Conservation (phyloP, 2,888 invertebrate genomes). For the Drosophila prolongata region DNA sequence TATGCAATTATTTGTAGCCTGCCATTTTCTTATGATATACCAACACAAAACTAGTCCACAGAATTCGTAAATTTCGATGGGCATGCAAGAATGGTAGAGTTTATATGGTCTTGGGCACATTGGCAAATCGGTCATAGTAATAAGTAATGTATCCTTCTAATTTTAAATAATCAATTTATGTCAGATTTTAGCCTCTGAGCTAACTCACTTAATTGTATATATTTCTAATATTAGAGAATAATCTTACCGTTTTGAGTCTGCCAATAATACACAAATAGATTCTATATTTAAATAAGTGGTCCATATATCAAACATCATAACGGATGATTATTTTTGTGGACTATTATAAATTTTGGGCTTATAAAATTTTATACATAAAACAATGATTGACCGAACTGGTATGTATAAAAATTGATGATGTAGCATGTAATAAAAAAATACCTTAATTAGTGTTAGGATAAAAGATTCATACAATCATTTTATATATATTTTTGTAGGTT, state of each 20-base stretch:
- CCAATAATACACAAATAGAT: background rate
- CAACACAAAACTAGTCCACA: constrained; percentile 40
- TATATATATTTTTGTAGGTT: constrained; percentile 59
- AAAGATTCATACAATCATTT: constrained; percentile 16
- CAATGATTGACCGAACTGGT: constrained; percentile 11
- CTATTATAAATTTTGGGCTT: background rate
- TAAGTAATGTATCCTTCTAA: background rate
- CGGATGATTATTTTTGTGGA: background rate
- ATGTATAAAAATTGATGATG: constrained; percentile 5
- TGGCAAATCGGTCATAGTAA: constrained; percentile 27
- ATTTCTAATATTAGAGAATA: background rate
- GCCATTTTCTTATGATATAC: constrained; percentile 26
- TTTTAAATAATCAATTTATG: background rate
- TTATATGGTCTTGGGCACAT: constrained; percentile 10
- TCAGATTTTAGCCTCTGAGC: background rate
- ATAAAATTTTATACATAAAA: background rate
- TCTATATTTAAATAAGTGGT: background rate
- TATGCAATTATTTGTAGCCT: constrained; percentile 4
- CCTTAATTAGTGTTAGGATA: constrained; percentile 33
- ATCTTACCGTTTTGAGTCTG: background rate
- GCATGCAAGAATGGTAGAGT: constrained; percentile 9
- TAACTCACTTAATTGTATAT: constrained; percentile 7
- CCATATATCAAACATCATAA: background rate
- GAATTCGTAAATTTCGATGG: constrained; percentile 24
- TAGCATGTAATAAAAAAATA: constrained; percentile 13